Conservation (phyloP, 2,888 invertebrate genomes). For the Aricia artaxerxes region DNA sequence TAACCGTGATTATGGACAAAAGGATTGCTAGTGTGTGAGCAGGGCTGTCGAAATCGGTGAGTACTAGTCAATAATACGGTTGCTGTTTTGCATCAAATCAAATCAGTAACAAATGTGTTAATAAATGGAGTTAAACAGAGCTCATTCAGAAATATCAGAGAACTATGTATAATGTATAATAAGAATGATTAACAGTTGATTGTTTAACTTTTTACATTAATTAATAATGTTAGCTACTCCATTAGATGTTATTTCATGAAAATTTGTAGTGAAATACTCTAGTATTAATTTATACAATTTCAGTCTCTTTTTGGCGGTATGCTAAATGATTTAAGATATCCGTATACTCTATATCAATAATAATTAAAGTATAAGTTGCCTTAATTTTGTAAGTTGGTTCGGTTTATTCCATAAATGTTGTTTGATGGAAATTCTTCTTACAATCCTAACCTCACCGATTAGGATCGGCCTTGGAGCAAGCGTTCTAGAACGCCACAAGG, state of each 20-base stretch:
- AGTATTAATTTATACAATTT: neutral
- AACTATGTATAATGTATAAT: too few relatives aligned
- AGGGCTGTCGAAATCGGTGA: slow-evolving; percentile 15
- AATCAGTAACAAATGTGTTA: neutral
- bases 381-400: neutral
- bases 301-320: neutral
- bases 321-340: neutral
- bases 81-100: slow-evolving; percentile 18
- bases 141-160: neutral
- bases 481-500: slow-evolving; percentile 3
- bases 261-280: neutral
- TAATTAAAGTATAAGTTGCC: neutral
- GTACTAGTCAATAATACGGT: neutral
- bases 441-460: slow-evolving; percentile 12
- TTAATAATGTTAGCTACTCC: neutral
- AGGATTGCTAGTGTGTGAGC: slow-evolving; percentile 47
- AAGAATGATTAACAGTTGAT: neutral
- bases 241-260: neutral
- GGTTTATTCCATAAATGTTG: neutral
- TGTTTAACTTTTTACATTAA: too few relatives aligned
- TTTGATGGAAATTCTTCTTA: slow-evolving; percentile 4
- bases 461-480: slow-evolving; percentile 8
- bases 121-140: neutral
- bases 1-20: slow-evolving; percentile 22
- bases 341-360: neutral